A percentile compares a stretch with the other conserved stretches of the same genome.
Conservation (phyloP, 1,140 invertebrate genomes). For the Sycophaga agraensis region DNA sequence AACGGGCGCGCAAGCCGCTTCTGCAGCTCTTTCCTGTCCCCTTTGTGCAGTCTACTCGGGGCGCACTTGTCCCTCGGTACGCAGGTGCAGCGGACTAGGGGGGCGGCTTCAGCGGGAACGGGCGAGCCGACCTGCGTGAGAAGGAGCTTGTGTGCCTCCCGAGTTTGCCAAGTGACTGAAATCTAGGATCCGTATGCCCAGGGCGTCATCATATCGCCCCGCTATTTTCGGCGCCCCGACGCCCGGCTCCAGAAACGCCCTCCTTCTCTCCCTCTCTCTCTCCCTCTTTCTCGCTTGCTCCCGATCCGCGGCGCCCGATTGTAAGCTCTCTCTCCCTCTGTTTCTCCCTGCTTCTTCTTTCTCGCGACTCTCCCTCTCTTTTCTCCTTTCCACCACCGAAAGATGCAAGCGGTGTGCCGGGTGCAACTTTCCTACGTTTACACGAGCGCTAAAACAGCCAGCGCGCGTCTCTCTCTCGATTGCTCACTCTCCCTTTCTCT, state of each 20-base stretch:
- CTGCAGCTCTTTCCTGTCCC: neutral
- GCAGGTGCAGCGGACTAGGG: too few relatives aligned
- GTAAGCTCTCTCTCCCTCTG: slow-evolving; percentile 28
- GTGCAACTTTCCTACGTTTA: slow-evolving; percentile 53
- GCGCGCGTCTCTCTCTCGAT: neutral
- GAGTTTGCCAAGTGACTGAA: slow-evolving; percentile 59
- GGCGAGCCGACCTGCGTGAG: too few relatives aligned
- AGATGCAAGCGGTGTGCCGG: slow-evolving; percentile 55
- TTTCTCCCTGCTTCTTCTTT: slow-evolving; percentile 33
- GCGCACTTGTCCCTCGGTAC: too few relatives aligned
- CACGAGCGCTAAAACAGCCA: slow-evolving; percentile 22
- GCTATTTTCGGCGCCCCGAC: slow-evolving; percentile 58
- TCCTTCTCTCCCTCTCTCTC: slow-evolving; percentile 44
- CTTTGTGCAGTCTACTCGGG: too few relatives aligned
- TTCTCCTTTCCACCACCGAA: slow-evolving; percentile 40
- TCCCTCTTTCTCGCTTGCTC: slow-evolving; percentile 54
- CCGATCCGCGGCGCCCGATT: slow-evolving; percentile 35
- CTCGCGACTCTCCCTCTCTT: slow-evolving; percentile 47
- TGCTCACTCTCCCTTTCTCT: slow-evolving; percentile 9
- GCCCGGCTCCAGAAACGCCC: slow-evolving; percentile 52
- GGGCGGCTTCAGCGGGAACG: too few relatives aligned
- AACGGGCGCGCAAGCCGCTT: too few relatives aligned
- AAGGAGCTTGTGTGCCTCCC: slow-evolving; percentile 46
- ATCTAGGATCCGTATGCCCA: slow-evolving; percentile 55
- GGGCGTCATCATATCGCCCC: slow-evolving; percentile 55